These are phyloP conservation scores for Exephanes ischioxanthus DNA, from an alignment of 2,888 invertebrate genomes.

Conservation along the genomic window DNA sequence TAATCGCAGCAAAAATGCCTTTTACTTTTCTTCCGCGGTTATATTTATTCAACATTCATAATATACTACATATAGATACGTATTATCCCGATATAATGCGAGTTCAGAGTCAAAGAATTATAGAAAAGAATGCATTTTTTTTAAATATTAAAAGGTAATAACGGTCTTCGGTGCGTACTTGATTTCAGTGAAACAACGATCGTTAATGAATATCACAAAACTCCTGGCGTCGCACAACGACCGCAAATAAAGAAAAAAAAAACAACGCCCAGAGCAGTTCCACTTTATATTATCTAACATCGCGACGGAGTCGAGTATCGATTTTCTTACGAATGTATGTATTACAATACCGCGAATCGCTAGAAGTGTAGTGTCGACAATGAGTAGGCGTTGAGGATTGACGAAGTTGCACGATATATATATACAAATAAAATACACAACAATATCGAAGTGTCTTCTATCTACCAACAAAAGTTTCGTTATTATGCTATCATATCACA, in stretches of 20 bases:
- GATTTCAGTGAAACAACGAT: conserved; percentile 36
- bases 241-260: conserved; percentile 10
- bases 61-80: conserved; percentile 24
- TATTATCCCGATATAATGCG: conserved; percentile 50
- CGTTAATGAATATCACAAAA: conserved; percentile 66
- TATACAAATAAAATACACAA: conserved; percentile 30
- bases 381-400: conserved; percentile 21
- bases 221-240: conserved; percentile 42
- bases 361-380: conserved; percentile 6
- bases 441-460: conserved; percentile 46
- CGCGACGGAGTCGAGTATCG: conserved; percentile 32
- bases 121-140: background rate
- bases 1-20: conserved; percentile 54
- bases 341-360: conserved; percentile 4
- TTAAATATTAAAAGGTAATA: conserved; percentile 43
- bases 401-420: conserved; percentile 40
- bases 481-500: conserved; percentile 82
- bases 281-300: conserved; percentile 44
- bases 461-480: conserved; percentile 46
- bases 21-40: conserved; percentile 16
- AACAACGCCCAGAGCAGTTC: conserved; percentile 43
- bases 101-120: conserved; percentile 58
- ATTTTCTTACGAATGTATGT: conserved; percentile 24
- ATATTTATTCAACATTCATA: conserved; percentile 12
- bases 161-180: conserved; percentile 41